A percentile compares a stretch with the other conserved stretches of the same genome.
These are phyloP conservation scores for Drosophila austrosaltans DNA, from an alignment of 2,888 invertebrate genomes.

Conservation along the genomic window DNA sequence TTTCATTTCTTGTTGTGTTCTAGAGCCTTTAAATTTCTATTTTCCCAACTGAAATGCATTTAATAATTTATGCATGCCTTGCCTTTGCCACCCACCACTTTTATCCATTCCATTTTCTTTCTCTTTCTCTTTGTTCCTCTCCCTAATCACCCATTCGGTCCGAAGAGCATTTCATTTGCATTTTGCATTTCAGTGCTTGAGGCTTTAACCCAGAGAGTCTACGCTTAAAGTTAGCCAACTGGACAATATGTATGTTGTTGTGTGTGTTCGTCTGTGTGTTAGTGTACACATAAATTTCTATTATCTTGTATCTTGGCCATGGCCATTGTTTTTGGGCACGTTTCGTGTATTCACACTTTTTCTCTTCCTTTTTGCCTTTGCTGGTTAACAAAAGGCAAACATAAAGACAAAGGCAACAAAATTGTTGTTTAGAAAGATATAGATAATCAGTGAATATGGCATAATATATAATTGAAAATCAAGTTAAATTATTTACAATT, in stretches of 20 bases:
- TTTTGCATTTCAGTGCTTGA: constrained; percentile 33
- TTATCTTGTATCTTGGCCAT: constrained; percentile 7
- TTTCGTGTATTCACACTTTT: constrained; percentile 3
- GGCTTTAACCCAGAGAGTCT: constrained; percentile 18
- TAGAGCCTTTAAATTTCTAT: constrained; percentile 1
- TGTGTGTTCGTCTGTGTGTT: neutral
- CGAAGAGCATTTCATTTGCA: constrained; percentile 33
- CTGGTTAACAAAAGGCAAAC: neutral
- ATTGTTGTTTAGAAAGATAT: neutral
- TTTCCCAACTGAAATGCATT: constrained; percentile 7
- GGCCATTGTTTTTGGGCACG: constrained; percentile 5
- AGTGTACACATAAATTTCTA: constrained; percentile 8
- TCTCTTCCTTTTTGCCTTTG: neutral
- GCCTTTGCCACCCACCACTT: neutral
- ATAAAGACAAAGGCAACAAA: neutral
- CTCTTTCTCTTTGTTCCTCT: neutral
- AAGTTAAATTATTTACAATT: constrained; percentile 1
- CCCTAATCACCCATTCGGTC: constrained; percentile 15
- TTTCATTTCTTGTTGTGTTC: constrained; percentile 3
- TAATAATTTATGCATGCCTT: constrained; percentile 16
- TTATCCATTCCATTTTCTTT: neutral
- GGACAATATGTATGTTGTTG: constrained; percentile 1
- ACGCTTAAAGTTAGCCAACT: constrained; percentile 14
- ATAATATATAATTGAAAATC: neutral
- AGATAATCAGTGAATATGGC: neutral